Evolutionary conservation across 2,888 invertebrate species (phyloP).

Genomic region (Pimpla rufipes): DNA sequence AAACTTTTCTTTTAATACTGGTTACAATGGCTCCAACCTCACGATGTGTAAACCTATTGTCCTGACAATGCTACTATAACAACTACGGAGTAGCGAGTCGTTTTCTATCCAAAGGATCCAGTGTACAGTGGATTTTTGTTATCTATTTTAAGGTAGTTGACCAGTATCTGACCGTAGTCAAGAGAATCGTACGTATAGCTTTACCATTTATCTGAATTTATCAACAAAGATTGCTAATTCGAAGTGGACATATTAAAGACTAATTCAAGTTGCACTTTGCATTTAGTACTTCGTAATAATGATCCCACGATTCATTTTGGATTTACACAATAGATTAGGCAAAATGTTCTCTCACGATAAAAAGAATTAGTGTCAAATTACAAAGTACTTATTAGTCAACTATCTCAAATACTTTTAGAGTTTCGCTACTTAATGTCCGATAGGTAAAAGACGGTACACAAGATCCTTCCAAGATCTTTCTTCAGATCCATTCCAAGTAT

Average conservation of each 20-base stretch:
- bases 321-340: too few species aligned
- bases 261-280: too few species aligned
- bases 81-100: slow-evolving; percentile 27
- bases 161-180: too few species aligned
- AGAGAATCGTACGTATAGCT: too few species aligned
- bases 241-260: neutral
- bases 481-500: slow-evolving; percentile 24
- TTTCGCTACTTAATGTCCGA: slow-evolving; percentile 15
- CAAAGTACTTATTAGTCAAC: neutral
- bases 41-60: slow-evolving; percentile 34
- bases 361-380: too few species aligned
- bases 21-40: slow-evolving; percentile 70
- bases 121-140: neutral
- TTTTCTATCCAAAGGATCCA: slow-evolving; percentile 34
- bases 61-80: slow-evolving; percentile 39
- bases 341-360: too few species aligned
- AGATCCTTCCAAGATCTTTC: slow-evolving; percentile 36
- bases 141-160: too few species aligned
- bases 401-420: neutral
- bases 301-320: too few species aligned
- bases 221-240: neutral
- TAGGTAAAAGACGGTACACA: slow-evolving; percentile 20
- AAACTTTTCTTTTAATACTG: slow-evolving; percentile 74
- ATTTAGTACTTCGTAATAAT: too few species aligned
- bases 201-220: too few species aligned